phyloP scores from a whole-genome alignment of 2,888 invertebrate species.

The Hybos culiciformis region DNA sequence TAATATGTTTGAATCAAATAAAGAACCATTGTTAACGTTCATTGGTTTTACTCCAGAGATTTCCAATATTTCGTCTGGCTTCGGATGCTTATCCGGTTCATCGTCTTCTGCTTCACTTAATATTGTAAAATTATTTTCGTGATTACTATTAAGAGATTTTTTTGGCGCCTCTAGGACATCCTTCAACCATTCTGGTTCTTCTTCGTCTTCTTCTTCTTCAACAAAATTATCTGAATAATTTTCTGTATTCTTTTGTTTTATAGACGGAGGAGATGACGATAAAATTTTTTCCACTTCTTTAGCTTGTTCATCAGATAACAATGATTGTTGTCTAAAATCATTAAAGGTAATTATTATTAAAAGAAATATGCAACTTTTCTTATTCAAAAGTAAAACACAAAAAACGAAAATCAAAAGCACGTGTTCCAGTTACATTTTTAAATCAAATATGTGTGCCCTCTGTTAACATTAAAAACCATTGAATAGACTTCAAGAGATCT shows the following conservation, averaged over 20 bases:
- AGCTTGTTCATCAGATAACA: constrained; percentile 79
- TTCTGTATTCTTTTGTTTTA: constrained; percentile 33
- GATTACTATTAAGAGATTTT: constrained; percentile 28
- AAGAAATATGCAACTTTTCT: constrained; percentile 4
- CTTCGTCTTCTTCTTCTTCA: constrained; percentile 29
- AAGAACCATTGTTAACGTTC: constrained; percentile 8
- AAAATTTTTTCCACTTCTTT: constrained; percentile 74
- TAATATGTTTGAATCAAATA: constrained; percentile 6
- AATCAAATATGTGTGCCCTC: no score
- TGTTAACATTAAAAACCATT: no score
- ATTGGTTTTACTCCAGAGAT: not conserved
- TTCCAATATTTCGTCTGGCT: constrained; percentile 2
- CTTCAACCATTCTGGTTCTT: constrained; percentile 43
- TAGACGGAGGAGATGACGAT: constrained; percentile 41
- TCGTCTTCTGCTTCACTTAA: constrained; percentile 2
- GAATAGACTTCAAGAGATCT: no score
- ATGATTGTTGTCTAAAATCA: constrained; percentile 54
- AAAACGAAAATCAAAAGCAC: not conserved
- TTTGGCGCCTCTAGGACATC: constrained; percentile 44
- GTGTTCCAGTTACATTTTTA: no score
- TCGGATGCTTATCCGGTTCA: not conserved
- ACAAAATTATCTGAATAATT: not conserved
- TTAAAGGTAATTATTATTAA: not conserved
- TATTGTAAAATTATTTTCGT: not conserved
- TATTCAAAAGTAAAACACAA: no score